Conservation (phyloP, 1,140 invertebrate genomes). For the Trichogramma pretiosum region DNA sequence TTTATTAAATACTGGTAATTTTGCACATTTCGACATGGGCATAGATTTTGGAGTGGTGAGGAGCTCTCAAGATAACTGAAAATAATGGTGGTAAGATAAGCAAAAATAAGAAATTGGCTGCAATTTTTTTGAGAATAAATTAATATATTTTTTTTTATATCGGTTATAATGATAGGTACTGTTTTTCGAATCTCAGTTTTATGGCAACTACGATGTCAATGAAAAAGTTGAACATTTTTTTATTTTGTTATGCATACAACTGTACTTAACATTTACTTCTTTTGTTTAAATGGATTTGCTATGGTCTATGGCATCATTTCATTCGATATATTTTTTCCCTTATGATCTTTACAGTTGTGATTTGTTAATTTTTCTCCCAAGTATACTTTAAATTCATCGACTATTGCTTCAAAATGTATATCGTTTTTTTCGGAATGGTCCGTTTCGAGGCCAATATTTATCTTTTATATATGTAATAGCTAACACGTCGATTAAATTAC, state of each 20-base stretch:
- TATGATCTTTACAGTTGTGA: too few species aligned
- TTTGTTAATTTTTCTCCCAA: not conserved
- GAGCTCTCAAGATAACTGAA: too few species aligned
- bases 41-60: not conserved
- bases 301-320: conserved; percentile 18
- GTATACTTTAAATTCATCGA: conserved; percentile 14
- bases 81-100: not conserved
- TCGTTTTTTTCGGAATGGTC: too few species aligned
- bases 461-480: too few species aligned
- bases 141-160: conserved; percentile 43
- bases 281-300: conserved; percentile 8
- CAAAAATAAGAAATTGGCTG: not conserved
- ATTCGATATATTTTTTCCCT: too few species aligned
- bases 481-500: conserved; percentile 42
- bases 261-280: conserved; percentile 13
- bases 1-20: too few species aligned
- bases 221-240: conserved; percentile 11
- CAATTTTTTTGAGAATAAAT: conserved; percentile 45
- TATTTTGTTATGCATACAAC: conserved; percentile 15
- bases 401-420: conserved; percentile 42
- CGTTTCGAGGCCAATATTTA: conserved; percentile 38
- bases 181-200: conserved; percentile 37
- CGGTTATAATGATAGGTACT: conserved; percentile 45
- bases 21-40: not conserved
- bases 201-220: conserved; percentile 30